Conservation (phyloP, 2,888 invertebrate species). For the Orthosia cruda region DNA sequence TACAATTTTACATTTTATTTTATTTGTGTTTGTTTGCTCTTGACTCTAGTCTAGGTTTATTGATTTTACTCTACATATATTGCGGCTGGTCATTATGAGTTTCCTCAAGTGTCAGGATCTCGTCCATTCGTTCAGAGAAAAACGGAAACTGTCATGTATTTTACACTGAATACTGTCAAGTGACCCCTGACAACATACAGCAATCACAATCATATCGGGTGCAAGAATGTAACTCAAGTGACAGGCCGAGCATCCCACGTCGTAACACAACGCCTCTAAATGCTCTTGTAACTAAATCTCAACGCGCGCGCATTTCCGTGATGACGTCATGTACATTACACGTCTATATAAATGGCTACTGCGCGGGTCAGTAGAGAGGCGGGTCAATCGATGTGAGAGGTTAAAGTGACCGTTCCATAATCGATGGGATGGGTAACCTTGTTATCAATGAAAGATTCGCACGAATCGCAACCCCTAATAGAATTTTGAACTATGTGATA, state of each 20-base stretch:
- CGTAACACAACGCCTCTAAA: conserved; percentile 54
- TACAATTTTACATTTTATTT: no score
- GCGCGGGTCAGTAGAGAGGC: conserved; percentile 21
- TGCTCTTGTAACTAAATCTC: conserved; percentile 52
- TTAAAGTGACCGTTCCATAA: conserved; percentile 19
- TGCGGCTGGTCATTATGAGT: no score
- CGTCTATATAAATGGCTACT: conserved; percentile 24
- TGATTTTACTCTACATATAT: no score
- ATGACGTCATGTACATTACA: conserved; percentile 37
- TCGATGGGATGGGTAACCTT: neutral
- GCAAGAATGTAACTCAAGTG: conserved; percentile 47
- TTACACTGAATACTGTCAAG: neutral
- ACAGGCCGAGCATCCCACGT: conserved; percentile 48
- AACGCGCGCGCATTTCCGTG: conserved; percentile 50
- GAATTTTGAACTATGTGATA: neutral
- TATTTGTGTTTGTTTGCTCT: no score
- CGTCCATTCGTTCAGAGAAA: no score
- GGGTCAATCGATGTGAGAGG: conserved; percentile 21
- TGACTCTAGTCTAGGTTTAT: no score
- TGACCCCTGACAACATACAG: conserved; percentile 12
- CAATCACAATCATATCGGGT: conserved; percentile 38
- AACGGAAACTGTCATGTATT: neutral
- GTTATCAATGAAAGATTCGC: neutral
- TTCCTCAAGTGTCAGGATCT: no score
- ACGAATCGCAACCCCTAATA: neutral